A percentile compares a stretch with the other conserved stretches of the same genome.
These are phyloP conservation scores for Eristalis intricaria DNA, from an alignment of 2,888 invertebrate genomes.

Conservation along the genomic window DNA sequence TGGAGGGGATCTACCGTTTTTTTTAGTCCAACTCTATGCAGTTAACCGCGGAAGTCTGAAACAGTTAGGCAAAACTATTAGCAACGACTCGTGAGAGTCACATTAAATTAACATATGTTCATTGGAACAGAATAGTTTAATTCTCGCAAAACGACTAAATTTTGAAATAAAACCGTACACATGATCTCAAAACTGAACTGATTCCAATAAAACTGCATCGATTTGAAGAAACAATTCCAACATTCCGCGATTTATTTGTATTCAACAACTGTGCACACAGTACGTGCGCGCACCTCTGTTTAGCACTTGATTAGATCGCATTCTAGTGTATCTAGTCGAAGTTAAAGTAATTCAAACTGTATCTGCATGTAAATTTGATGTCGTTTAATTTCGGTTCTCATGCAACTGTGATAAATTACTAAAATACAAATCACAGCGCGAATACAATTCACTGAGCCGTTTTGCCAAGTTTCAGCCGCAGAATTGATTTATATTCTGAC, in stretches of 20 bases:
- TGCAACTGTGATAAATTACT: neutral
- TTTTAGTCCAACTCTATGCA: neutral
- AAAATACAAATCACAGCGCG: constrained; percentile 26
- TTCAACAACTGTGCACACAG: neutral
- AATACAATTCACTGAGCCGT: constrained; percentile 16
- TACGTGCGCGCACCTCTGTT: neutral
- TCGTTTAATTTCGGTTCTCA: neutral
- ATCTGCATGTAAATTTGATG: neutral
- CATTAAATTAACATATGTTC: neutral
- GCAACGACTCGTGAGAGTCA: neutral
- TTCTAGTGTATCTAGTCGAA: neutral
- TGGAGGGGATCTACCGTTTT: too few relatives aligned
- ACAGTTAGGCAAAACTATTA: neutral
- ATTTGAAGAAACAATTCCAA: neutral
- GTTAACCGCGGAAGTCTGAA: neutral
- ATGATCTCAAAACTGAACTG: neutral
- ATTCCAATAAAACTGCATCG: too few relatives aligned
- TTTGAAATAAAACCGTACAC: too few relatives aligned
- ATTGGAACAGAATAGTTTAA: neutral
- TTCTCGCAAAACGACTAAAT: neutral
- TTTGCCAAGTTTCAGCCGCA: constrained; percentile 35
- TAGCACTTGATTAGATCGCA: neutral
- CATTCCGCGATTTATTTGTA: neutral
- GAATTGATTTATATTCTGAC: constrained; percentile 60
- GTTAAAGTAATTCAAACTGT: neutral